These are phyloP conservation scores for Rana temporaria DNA, from an alignment of 2,113 vertebrate genomes.

Conservation along the genomic window DNA sequence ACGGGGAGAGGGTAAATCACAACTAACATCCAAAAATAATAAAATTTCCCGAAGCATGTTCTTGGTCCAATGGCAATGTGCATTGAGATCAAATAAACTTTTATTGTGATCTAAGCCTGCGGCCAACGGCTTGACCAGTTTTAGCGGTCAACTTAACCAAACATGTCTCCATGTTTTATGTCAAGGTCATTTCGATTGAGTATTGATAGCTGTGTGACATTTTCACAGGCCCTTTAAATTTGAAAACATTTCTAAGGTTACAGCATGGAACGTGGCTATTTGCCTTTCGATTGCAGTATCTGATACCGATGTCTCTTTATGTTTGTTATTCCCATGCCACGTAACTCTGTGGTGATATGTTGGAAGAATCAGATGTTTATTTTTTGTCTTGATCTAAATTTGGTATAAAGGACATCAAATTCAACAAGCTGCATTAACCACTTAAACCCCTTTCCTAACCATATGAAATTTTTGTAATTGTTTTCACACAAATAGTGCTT, in stretches of 20 bases:
- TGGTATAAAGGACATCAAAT: neutral
- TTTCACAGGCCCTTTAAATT: conserved; percentile 22
- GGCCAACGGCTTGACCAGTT: conserved; percentile 34
- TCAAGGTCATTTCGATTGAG: conserved; percentile 13
- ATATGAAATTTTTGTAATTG: too few relatives aligned
- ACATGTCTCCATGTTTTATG: conserved; percentile 10
- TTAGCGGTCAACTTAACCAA: conserved; percentile 43
- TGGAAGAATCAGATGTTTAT: neutral
- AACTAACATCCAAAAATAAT: conserved; percentile 11
- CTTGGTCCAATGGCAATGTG: conserved; percentile 5
- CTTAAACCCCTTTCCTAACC: too few relatives aligned
- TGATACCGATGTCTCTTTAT: neutral
- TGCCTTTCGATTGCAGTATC: neutral
- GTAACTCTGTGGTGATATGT: neutral
- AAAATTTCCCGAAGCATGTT: neutral
- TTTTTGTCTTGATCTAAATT: neutral
- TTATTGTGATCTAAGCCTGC: conserved; percentile 7
- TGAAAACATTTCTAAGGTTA: neutral
- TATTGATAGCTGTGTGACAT: conserved; percentile 14
- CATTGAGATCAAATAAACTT: conserved; percentile 4
- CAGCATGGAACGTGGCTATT: neutral
- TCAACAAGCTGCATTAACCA: neutral
- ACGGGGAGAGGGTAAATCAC: neutral
- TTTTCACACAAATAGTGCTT: too few relatives aligned
- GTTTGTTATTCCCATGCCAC: conserved; percentile 23